Evolutionary conservation across 2,113 vertebrate genomes (phyloP).

Genomic region (Epinephelus lanceolatus): DNA sequence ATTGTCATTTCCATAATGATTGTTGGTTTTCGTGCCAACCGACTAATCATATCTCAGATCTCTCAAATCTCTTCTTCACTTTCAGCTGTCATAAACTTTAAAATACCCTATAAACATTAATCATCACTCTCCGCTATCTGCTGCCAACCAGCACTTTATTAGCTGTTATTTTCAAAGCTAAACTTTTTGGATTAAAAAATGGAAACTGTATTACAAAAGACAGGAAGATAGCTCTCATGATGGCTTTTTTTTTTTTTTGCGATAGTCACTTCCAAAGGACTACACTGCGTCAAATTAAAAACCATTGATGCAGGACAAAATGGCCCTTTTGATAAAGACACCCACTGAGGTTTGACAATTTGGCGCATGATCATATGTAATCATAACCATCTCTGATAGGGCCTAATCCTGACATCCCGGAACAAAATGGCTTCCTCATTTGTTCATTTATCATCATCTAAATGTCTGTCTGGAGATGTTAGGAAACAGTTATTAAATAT

Average conservation of each 20-base stretch:
- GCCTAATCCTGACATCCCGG: not conserved
- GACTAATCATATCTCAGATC: not conserved
- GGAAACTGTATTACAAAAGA: slow-evolving; percentile 9
- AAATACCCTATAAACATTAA: not conserved
- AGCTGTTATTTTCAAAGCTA: not conserved
- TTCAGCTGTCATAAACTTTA: not conserved
- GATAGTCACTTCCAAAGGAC: slow-evolving; percentile 15
- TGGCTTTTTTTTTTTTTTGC: not conserved
- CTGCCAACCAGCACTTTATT: not conserved
- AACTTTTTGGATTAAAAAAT: slow-evolving; percentile 7
- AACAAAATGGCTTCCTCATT: slow-evolving; percentile 35
- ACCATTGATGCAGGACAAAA: slow-evolving; percentile 46
- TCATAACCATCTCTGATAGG: slow-evolving; percentile 42
- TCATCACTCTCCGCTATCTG: not conserved
- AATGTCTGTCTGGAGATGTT: slow-evolving; percentile 30
- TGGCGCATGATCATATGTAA: slow-evolving; percentile 28
- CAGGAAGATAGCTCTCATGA: slow-evolving; percentile 12
- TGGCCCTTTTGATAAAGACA: slow-evolving; percentile 25
- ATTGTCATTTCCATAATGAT: not conserved
- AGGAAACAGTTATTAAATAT: slow-evolving; percentile 6
- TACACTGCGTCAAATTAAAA: slow-evolving; percentile 61
- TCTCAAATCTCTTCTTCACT: not conserved
- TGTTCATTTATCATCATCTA: slow-evolving; percentile 22
- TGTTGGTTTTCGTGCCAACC: not conserved
- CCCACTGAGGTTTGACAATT: slow-evolving; percentile 54